Evolutionary conservation across 2,113 vertebrate genomes (phyloP), one percentile per base, ranked within the genome.

Genomic region (Muntiacus reevesi): DNA sequence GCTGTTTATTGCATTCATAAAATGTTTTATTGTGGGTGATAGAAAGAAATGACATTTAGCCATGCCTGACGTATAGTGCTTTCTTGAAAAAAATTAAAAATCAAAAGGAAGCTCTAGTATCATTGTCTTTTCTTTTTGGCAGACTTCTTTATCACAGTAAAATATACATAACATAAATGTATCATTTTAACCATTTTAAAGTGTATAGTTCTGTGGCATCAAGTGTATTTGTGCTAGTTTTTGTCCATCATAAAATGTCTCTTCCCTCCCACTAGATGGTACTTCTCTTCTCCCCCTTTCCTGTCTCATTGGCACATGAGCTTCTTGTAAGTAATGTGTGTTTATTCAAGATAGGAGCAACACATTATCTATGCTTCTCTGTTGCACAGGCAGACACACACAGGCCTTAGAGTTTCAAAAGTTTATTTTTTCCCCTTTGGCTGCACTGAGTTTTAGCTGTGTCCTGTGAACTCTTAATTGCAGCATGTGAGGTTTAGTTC

Each of bases 31-130:
- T 57, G 57, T 45, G 90, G n/a, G 19, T 54, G 36, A 94, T 36
- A 55, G 62, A 83, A 50, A 81, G 64, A 92, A 94, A 94, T 55
- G 92, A 89, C 59, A 84, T 28, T 67, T 89, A 96, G 60, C 45
- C 50, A 67, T n/a, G 47, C 47, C 55, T 83, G 36, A 97, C 27
- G 50, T 27, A 67, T 15, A 79, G 7, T 59, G 23, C 33, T 59
- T 89, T 88, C n/a, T 45, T 78, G 36, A 85, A 84, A 84, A 84
- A 81, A n/a, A 14, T 90, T 28, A 57, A 40, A 55, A 43, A 76
- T 94, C 15, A 92, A 87, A 89, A 83, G 4, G 2, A 74, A 96
- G 40, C 17, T 9, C 43, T 82, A 67, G 15, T 55, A 30, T 64
- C 15, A 28, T 23, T 79, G 85, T 11, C 27, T 89, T 91, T 93